Evolutionary conservation across 1,140 invertebrate species (phyloP).

Genomic region (Drosophila erecta): DNA sequence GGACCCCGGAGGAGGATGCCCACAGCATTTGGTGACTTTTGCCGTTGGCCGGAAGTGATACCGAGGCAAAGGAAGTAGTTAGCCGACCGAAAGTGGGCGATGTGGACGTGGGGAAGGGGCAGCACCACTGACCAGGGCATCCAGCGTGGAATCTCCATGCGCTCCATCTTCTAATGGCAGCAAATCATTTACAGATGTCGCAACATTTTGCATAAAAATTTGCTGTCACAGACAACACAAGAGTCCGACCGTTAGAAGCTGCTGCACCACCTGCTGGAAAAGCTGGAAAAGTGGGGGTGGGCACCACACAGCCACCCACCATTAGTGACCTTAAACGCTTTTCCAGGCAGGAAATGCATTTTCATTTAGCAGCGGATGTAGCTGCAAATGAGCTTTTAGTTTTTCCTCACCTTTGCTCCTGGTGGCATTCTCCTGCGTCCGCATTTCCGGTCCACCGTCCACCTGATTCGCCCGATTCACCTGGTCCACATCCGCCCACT

Average conservation of each 20-base stretch:
- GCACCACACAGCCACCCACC: not conserved
- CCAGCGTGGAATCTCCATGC: constrained; percentile 1
- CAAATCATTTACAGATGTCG: constrained; percentile 81
- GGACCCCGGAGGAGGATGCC: not conserved
- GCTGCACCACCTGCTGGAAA: constrained; percentile 4
- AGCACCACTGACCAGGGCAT: not conserved
- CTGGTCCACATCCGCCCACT: not conserved
- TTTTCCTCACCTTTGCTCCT: constrained; percentile 66
- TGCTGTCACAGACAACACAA: constrained; percentile 54
- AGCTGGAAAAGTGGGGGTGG: not conserved
- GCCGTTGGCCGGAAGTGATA: constrained; percentile 59
- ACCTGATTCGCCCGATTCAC: not conserved
- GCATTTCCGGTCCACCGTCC: constrained; percentile 47
- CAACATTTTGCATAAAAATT: constrained; percentile 77
- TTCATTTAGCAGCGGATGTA: constrained; percentile 84
- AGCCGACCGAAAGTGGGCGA: not conserved
- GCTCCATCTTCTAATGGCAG: constrained; percentile 64
- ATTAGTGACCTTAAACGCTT: constrained; percentile 65
- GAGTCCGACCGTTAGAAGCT: not conserved
- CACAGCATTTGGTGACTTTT: constrained; percentile 57
- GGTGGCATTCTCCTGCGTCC: constrained; percentile 27
- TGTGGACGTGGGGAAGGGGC: not conserved
- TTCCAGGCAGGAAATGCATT: constrained; percentile 82
- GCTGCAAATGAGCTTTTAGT: constrained; percentile 84
- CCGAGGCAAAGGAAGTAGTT: constrained; percentile 59